Evolutionary conservation across 2,113 vertebrate genomes (phyloP).

Genomic region (Puffinus mauretanicus): DNA sequence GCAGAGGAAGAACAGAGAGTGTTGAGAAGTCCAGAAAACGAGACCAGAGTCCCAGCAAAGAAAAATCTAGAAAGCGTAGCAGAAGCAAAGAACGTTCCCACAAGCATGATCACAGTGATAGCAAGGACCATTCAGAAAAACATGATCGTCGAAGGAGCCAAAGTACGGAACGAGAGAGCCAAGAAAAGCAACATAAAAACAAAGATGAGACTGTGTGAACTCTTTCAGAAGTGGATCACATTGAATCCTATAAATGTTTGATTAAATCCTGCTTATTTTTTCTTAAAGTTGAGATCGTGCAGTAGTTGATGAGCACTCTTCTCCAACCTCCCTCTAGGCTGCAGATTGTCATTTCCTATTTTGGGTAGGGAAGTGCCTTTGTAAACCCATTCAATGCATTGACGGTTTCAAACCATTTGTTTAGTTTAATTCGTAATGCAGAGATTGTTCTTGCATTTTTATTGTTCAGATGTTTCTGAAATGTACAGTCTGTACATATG

Average conservation of each 20-base stretch:
- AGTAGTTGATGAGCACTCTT: slow-evolving; percentile 78
- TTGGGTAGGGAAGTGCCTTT: slow-evolving; percentile 87
- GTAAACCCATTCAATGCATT: slow-evolving; percentile 78
- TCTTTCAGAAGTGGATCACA: slow-evolving; percentile 79
- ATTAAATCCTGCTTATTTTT: slow-evolving; percentile 77
- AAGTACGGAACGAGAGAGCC: slow-evolving; percentile 80
- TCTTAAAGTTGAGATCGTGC: slow-evolving; percentile 77
- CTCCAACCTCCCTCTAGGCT: slow-evolving; percentile 75
- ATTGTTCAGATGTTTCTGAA: slow-evolving; percentile 81
- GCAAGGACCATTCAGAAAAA: slow-evolving; percentile 83
- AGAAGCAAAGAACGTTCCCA: slow-evolving; percentile 82
- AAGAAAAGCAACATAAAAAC: slow-evolving; percentile 78
- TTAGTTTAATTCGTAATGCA: slow-evolving; percentile 75
- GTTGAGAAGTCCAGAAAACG: slow-evolving; percentile 84
- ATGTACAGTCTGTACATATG: slow-evolving; percentile 91
- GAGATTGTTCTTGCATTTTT: slow-evolving; percentile 78
- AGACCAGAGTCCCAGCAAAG: slow-evolving; percentile 84
- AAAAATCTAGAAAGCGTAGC: slow-evolving; percentile 85
- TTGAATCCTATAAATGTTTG: slow-evolving; percentile 84
- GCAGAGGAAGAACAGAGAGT: slow-evolving; percentile 79
- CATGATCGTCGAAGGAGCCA: slow-evolving; percentile 81
- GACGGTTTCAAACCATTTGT: slow-evolving; percentile 71
- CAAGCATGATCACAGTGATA: slow-evolving; percentile 81
- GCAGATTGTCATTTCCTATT: slow-evolving; percentile 79
- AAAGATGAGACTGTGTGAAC: slow-evolving; percentile 81